Conservation (phyloP, 2,113 vertebrate species). For the Hyperopisus bebe region DNA sequence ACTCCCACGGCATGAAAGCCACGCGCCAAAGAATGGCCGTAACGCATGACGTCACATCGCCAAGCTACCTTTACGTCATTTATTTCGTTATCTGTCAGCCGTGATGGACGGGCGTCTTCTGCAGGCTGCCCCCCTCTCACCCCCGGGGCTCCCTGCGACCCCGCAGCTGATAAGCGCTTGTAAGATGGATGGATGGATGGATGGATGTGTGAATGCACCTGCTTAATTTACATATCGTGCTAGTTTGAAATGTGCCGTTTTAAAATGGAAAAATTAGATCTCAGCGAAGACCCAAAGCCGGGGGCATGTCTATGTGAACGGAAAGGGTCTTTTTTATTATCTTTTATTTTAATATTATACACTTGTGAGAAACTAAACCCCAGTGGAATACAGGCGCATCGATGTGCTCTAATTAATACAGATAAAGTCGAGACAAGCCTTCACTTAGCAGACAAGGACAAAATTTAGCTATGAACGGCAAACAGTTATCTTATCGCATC, state of each 20-base stretch:
- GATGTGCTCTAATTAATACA: slow-evolving; percentile 1
- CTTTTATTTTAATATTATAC: neutral
- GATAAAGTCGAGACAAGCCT: neutral
- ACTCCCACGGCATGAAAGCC: neutral
- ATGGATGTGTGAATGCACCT: neutral
- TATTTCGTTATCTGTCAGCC: neutral
- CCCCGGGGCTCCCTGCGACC: neutral
- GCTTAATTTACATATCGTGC: neutral
- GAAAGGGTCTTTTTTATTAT: neutral
- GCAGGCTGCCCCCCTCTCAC: neutral
- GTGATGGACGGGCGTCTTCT: too few species aligned
- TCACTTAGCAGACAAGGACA: neutral
- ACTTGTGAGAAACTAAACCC: slow-evolving; percentile 1
- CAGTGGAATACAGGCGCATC: neutral
- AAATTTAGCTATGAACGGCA: neutral
- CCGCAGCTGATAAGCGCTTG: neutral
- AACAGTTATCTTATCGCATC: neutral
- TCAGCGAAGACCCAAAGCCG: neutral
- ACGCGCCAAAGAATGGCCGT: neutral
- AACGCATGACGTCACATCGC: neutral
- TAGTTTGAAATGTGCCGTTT: neutral
- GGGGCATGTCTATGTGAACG: neutral
- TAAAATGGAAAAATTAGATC: neutral
- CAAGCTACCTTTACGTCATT: neutral
- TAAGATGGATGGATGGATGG: neutral